A percentile compares a stretch with the other conserved stretches of the same genome.
Conservation (phyloP, 2,888 invertebrate species). For the Cataglyphis albicans region DNA sequence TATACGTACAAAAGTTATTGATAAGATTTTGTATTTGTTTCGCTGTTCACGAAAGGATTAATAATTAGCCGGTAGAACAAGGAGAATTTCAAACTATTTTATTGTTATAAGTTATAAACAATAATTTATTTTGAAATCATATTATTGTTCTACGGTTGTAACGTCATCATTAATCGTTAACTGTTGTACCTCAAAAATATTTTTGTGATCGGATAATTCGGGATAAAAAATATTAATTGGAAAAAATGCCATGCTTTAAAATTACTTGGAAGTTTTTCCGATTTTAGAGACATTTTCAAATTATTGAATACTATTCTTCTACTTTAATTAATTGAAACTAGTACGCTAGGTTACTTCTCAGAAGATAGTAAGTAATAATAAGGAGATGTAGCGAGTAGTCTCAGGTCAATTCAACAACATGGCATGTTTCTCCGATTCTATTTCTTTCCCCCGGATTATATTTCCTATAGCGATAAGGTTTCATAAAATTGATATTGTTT, state of each 20-base stretch:
- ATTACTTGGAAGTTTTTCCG: background rate
- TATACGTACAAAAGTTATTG: background rate
- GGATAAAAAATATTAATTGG: slow-evolving; percentile 11
- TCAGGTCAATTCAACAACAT: background rate
- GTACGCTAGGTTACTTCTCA: background rate
- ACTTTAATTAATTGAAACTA: background rate
- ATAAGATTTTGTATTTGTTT: background rate
- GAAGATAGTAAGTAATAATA: background rate
- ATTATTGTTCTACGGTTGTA: background rate
- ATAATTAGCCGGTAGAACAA: slow-evolving; percentile 12
- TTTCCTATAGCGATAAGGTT: background rate
- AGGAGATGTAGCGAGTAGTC: slow-evolving; percentile 7
- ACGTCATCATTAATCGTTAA: slow-evolving; percentile 24
- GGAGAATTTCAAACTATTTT: slow-evolving; percentile 12
- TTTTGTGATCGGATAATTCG: background rate
- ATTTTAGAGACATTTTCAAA: background rate
- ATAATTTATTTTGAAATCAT: background rate
- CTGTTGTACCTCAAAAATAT: slow-evolving; percentile 1
- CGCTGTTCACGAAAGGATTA: slow-evolving; percentile 34
- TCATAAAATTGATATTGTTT: slow-evolving; percentile 22
- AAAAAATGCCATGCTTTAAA: slow-evolving; percentile 31
- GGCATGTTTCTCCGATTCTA: slow-evolving; percentile 22
- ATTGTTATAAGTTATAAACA: background rate
- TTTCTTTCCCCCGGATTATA: slow-evolving; percentile 31
- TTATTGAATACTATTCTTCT: background rate